Base-by-base conservation (phyloP, 2,797 vertebrate species). In the Falco concolor region DNA sequence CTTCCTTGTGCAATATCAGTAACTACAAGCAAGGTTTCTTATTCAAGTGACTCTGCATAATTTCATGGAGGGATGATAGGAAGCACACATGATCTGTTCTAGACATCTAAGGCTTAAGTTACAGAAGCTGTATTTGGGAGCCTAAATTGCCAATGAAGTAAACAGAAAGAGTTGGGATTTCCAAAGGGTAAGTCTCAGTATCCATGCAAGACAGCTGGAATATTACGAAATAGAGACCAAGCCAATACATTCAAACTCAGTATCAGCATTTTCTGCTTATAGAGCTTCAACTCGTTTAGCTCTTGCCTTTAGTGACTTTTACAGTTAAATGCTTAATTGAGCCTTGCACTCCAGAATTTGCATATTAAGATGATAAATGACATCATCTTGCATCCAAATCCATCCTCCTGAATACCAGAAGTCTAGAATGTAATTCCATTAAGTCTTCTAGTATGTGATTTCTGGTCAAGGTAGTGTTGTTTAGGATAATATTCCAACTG, bases 401-500 rank as follows among this genome's bases (percentile, higher is more conserved):
- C 36, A 88, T 38, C 10, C 18, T 44, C 70, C 72, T 70, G 27
- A 77, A 87, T 61, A 92, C n/a, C 4, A 11, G 0, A 86, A 80
- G 23, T 44, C 50, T 57, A 75, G 25, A 86, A 69, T 11, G 28
- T n/a, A 56, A 79, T 56, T 82, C 59, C 20, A 81, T 4, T 87
- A 88, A 81, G 12, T 36, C 25, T 68, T 88, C 19, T 22, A 63
- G 63, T 13, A 72, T 14, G 69, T 1, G 4, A 70, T 67, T 86
- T 90, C 73, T 69, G 44, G 44, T 78, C 40, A 84, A 56, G 44
- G 53, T 2, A 68, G 27, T 12, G 13, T 30, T 64, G 14, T 79
- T 95, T 44, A 91, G 32, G n/a, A 63, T 74, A 95, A 95, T 84
- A 97, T 94, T 96, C 87, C 91, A 94, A 90, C 80, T 60, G 50